These are phyloP conservation scores for Sceloporus tristichus DNA, from an alignment of 2,113 vertebrate genomes.

Conservation along the genomic window DNA sequence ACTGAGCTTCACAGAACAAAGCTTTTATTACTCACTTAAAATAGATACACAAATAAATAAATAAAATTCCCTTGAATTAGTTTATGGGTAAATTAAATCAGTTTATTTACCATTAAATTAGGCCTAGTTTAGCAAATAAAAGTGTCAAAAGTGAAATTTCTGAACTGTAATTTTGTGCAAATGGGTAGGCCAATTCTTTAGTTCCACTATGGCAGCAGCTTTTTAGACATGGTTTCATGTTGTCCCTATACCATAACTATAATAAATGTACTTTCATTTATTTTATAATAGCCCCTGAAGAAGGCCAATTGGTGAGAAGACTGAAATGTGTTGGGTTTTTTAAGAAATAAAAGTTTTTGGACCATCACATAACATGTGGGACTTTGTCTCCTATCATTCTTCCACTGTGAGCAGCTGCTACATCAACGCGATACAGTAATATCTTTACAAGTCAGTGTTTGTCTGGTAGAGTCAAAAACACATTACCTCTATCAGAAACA, in stretches of 20 bases:
- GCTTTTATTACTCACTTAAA: not conserved
- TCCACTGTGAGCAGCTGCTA: not conserved
- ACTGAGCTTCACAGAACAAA: not conserved
- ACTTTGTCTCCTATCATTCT: too few relatives aligned
- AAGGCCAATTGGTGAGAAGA: too few relatives aligned
- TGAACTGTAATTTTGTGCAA: not conserved
- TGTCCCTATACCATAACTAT: too few relatives aligned
- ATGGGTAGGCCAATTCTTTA: not conserved
- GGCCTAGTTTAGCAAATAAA: not conserved
- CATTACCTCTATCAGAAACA: not conserved
- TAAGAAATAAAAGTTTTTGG: too few relatives aligned
- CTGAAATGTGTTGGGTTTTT: too few relatives aligned
- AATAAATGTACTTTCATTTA: too few relatives aligned
- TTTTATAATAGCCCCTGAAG: too few relatives aligned
- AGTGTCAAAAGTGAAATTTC: not conserved
- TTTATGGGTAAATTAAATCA: not conserved
- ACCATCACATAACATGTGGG: too few relatives aligned
- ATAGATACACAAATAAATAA: not conserved
- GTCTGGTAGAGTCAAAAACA: not conserved
- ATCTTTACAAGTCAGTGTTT: not conserved
- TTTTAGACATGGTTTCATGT: too few relatives aligned
- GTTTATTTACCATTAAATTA: not conserved
- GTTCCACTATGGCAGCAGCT: not conserved
- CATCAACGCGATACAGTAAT: not conserved
- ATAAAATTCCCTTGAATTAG: not conserved